Percentiles rank a stretch among this genome's conserved stretches.
Evolutionary conservation across 2,888 invertebrate genomes (phyloP).

Genomic region (Acanthosepion pharaonis): DNA sequence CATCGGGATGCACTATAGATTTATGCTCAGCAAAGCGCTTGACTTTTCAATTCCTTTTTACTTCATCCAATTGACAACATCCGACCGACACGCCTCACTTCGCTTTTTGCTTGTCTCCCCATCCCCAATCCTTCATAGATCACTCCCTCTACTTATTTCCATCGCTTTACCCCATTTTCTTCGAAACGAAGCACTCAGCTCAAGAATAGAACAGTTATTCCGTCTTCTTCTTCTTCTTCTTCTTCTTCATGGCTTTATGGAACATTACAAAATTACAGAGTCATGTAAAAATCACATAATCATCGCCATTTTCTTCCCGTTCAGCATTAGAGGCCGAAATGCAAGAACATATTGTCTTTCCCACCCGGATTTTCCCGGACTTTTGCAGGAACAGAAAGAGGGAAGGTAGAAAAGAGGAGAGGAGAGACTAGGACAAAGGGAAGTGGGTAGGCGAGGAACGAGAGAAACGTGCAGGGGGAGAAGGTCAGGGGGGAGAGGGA

Average conservation of each 20-base stretch:
- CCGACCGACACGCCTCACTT: constrained; percentile 17
- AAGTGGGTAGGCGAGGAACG: background rate
- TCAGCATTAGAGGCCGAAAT: background rate
- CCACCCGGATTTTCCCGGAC: too few relatives aligned
- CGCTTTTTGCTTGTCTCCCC: background rate
- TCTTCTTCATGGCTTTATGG: background rate
- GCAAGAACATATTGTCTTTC: too few relatives aligned
- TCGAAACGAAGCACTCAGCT: background rate
- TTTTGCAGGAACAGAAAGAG: too few relatives aligned
- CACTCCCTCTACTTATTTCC: background rate
- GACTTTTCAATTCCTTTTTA: background rate
- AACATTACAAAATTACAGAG: constrained; percentile 20
- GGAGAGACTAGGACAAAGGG: background rate
- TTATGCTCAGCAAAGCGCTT: background rate
- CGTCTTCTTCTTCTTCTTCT: too few relatives aligned
- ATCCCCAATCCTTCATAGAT: background rate
- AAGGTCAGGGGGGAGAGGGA: background rate
- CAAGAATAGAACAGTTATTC: background rate
- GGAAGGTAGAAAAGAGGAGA: background rate
- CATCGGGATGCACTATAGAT: background rate
- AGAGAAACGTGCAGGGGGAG: background rate
- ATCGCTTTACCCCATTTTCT: background rate
- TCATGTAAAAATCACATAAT: background rate
- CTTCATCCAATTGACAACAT: constrained; percentile 11
- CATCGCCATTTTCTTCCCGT: background rate